Conservation (phyloP, 2,888 invertebrate genomes). For the Stramonita haemastoma region DNA sequence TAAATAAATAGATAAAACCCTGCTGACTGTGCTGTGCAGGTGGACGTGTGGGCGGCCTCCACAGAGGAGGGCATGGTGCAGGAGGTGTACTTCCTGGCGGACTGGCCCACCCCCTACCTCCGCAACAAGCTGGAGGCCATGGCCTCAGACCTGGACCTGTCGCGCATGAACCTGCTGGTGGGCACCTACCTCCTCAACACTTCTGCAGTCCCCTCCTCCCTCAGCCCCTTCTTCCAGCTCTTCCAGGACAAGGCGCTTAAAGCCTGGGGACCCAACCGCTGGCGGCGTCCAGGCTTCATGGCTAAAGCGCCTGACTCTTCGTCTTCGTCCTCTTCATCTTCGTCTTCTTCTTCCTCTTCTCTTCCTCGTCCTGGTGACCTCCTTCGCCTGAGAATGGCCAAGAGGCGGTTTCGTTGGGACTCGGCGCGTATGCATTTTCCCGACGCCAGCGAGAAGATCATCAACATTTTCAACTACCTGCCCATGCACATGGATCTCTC, state of each 20-base stretch:
- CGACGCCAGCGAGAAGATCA: conserved; percentile 37
- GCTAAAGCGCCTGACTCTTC: background rate
- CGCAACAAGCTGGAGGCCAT: background rate
- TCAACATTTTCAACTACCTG: conserved; percentile 44
- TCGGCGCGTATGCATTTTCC: conserved; percentile 35
- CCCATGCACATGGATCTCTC: conserved; percentile 41
- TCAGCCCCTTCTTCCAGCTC: conserved; percentile 24
- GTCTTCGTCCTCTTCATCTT: background rate
- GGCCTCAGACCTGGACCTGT: conserved; percentile 22
- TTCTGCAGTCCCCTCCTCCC: background rate
- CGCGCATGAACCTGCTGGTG: conserved; percentile 31
- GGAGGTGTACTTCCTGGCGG: conserved; percentile 46
- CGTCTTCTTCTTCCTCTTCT: background rate
- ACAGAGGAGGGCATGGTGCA: conserved; percentile 33
- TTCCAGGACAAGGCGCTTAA: conserved; percentile 11
- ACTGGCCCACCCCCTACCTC: conserved; percentile 25
- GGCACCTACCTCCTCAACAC: conserved; percentile 39
- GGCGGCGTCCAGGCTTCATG: background rate
- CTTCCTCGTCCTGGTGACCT: conserved; percentile 19
- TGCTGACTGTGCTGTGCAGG: conserved; percentile 29
- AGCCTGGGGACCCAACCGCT: background rate
- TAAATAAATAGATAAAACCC: no score
- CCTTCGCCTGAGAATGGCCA: background rate
- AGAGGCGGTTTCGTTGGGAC: conserved; percentile 6
- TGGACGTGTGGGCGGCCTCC: conserved; percentile 47